Evolutionary conservation across 2,888 invertebrate species (phyloP).

Genomic region (Athripsodes cinereus): DNA sequence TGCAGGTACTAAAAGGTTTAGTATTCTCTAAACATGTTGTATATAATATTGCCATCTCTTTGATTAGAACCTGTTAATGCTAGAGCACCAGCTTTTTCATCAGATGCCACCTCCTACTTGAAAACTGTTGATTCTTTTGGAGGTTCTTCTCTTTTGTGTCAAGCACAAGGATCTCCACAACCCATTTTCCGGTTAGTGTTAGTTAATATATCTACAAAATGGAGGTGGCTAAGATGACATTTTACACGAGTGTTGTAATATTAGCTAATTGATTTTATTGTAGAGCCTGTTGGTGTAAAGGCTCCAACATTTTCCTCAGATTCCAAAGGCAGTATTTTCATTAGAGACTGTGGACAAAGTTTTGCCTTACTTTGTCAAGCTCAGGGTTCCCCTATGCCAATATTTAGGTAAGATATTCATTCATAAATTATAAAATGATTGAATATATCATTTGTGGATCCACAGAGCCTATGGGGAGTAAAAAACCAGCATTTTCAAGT

Average conservation of each 20-base stretch:
- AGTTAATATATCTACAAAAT: background rate
- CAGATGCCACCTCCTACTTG: conserved; percentile 48
- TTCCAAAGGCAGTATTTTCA: conserved; percentile 59
- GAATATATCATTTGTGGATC: conserved; percentile 4
- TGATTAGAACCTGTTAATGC: conserved; percentile 45
- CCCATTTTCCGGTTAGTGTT: conserved; percentile 60
- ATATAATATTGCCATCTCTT: background rate
- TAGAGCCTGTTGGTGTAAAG: conserved; percentile 59
- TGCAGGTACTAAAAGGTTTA: background rate
- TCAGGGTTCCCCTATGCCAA: conserved; percentile 58
- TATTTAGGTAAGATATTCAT: conserved; percentile 54
- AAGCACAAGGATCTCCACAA: conserved; percentile 56
- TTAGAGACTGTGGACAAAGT: conserved; percentile 49
- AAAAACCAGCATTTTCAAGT: conserved; percentile 47
- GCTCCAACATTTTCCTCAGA: conserved; percentile 57
- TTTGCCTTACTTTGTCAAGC: conserved; percentile 59
- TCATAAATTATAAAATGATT: background rate
- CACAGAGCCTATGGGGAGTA: conserved; percentile 54
- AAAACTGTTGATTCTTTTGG: conserved; percentile 40
- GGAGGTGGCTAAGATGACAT: background rate
- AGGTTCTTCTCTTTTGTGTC: conserved; percentile 49
- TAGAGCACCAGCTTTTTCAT: conserved; percentile 47
- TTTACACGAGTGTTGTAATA: background rate
- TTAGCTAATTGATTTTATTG: conserved; percentile 28
- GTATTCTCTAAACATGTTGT: no score